Evolutionary conservation across 2,113 vertebrate genomes (phyloP).

Genomic region (Cololabis saira): DNA sequence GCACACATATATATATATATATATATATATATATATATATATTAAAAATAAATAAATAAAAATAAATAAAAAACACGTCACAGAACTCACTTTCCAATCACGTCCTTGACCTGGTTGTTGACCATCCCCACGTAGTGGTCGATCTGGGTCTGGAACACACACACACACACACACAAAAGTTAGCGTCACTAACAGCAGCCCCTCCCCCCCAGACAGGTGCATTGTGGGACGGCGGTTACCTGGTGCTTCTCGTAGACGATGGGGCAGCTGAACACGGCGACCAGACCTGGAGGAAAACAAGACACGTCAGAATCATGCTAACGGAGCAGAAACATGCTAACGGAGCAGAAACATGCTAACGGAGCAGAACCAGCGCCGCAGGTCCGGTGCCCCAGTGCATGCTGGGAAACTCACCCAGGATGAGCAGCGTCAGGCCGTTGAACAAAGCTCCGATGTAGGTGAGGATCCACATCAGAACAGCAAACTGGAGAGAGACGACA

Average conservation of each 20-base stretch:
- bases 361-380: background rate
- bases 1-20: no score
- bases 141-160: constrained; percentile 85
- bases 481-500: constrained; percentile 82
- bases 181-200: background rate
- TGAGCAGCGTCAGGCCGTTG: constrained; percentile 95
- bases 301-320: constrained; percentile 9
- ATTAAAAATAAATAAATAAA: no score
- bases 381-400: background rate
- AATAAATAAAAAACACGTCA: no score
- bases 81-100: constrained; percentile 87
- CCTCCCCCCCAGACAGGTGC: fast-evolving
- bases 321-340: constrained; percentile 21
- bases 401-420: constrained; percentile 87
- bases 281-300: constrained; percentile 83
- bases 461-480: constrained; percentile 96
- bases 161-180: background rate
- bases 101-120: constrained; percentile 90
- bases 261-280: constrained; percentile 92
- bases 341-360: background rate
- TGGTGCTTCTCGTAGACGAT: constrained; percentile 97
- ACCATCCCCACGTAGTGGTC: constrained; percentile 91
- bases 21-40: no score
- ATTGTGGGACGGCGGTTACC: constrained; percentile 73
- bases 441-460: constrained; percentile 98